These are phyloP conservation scores for Sinocyclocheilus grahami DNA, from an alignment of 2,113 vertebrate genomes.

Conservation along the genomic window DNA sequence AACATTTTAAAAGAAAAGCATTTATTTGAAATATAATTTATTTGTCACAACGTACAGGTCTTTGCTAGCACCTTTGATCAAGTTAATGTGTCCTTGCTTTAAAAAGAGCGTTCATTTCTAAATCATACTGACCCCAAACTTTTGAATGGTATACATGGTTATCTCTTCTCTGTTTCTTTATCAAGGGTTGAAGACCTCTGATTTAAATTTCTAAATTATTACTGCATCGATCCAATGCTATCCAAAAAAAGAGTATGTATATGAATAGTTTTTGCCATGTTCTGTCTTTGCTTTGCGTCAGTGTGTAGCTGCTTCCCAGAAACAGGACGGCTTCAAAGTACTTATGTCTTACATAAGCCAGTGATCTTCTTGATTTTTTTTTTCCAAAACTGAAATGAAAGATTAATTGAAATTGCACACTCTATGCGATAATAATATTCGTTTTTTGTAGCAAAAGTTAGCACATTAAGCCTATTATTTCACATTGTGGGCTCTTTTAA, in stretches of 20 bases:
- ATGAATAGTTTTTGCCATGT: not conserved
- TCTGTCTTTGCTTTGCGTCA: not conserved
- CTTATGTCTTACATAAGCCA: not conserved
- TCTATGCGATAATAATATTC: no score
- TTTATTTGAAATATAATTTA: not conserved
- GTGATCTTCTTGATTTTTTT: not conserved
- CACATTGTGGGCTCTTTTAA: no score
- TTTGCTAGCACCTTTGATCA: no score
- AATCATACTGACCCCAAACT: no score
- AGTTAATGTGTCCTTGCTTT: not conserved
- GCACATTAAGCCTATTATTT: no score
- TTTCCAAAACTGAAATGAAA: not conserved
- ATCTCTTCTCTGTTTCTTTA: no score
- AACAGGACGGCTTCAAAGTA: not conserved
- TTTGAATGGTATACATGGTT: no score
- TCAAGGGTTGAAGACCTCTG: no score
- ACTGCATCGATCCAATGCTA: not conserved
- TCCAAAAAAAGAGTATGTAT: not conserved
- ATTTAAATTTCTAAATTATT: not conserved
- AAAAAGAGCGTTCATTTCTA: no score
- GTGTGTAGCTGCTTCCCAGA: not conserved
- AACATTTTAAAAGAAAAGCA: not conserved
- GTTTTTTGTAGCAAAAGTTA: no score
- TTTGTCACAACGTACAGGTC: no score
- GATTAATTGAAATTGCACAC: no score